Percentiles rank a stretch among this genome's conserved stretches.
Conservation (phyloP, 2,797 vertebrate genomes). For the Tragopan temminckii region DNA sequence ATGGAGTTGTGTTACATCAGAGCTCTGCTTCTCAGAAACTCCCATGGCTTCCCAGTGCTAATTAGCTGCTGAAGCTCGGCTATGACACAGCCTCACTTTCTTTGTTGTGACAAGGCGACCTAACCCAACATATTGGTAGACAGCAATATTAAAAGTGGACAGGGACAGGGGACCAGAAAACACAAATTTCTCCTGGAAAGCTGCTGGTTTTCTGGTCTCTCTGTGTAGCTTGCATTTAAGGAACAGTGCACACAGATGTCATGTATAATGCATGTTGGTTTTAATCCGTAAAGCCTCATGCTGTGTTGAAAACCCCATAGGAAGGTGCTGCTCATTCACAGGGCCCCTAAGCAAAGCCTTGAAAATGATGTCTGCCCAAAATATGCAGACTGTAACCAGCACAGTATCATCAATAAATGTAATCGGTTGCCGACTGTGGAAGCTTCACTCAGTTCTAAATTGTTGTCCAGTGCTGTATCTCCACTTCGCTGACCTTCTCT, state of each 20-base stretch:
- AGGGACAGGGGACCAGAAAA: neutral
- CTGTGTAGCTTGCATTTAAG: neutral
- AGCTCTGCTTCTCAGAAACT: conserved; percentile 23
- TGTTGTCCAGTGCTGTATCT: neutral
- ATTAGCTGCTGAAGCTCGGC: conserved; percentile 18
- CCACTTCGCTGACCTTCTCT: neutral
- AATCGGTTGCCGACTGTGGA: neutral
- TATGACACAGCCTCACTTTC: neutral
- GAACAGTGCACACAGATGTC: neutral
- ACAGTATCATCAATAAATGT: neutral
- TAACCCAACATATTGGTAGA: neutral
- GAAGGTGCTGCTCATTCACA: neutral
- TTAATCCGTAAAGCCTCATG: neutral
- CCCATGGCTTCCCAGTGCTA: conserved; percentile 2
- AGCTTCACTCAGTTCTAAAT: neutral
- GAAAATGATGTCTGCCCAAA: neutral
- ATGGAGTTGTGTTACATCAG: conserved; percentile 46
- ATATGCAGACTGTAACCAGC: neutral
- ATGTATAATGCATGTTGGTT: conserved; percentile 2
- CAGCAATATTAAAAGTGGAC: neutral
- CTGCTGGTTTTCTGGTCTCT: neutral
- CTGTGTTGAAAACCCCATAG: neutral
- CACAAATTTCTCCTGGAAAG: neutral
- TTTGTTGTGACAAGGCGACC: neutral
- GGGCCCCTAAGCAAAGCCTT: neutral